Conservation (phyloP, 37 sponge, comb jelly and placozoan species). For the Eunapius fragilis region DNA sequence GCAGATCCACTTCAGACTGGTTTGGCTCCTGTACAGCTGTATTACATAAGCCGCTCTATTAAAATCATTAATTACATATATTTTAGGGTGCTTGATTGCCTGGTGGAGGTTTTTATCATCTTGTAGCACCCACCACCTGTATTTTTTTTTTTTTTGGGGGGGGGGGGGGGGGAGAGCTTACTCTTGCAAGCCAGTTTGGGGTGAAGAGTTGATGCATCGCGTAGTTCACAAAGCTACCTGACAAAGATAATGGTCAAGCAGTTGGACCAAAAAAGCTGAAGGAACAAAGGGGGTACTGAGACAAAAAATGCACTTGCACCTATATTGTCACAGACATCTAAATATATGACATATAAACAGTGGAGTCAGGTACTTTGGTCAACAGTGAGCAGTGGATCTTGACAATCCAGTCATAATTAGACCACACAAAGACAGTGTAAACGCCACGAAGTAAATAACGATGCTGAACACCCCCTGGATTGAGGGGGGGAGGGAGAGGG, state of each 20-base stretch:
- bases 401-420: constrained; percentile 67
- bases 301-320: background rate
- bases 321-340: background rate
- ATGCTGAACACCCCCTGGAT: constrained; percentile 68
- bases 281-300: background rate
- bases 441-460: constrained; percentile 47
- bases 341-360: background rate
- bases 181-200: too few relatives aligned
- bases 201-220: too few relatives aligned
- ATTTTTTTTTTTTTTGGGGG: too few relatives aligned
- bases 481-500: background rate
- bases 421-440: constrained; percentile 45
- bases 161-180: too few relatives aligned
- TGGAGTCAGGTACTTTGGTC: background rate
- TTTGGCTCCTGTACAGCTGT: background rate
- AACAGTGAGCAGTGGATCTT: constrained; percentile 38
- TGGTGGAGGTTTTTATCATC: too few relatives aligned
- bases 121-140: too few relatives aligned
- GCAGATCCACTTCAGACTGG: background rate
- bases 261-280: too few relatives aligned
- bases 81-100: too few relatives aligned
- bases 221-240: too few relatives aligned
- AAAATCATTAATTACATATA: too few relatives aligned
- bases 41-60: background rate
- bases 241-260: too few relatives aligned